Evolutionary conservation across 2,888 invertebrate genomes (phyloP).

Genomic region (Conus canariensis): DNA sequence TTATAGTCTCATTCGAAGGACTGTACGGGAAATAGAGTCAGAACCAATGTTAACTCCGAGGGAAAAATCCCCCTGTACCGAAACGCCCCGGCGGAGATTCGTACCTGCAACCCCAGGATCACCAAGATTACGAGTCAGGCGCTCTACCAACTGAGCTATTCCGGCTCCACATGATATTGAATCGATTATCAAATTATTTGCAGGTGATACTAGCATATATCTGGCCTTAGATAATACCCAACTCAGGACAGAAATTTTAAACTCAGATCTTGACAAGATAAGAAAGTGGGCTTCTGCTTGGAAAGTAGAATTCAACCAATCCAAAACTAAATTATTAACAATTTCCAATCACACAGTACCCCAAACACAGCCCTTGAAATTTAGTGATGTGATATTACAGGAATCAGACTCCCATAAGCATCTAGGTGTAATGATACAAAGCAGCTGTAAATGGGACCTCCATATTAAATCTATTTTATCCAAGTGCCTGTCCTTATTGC

Average conservation of each 20-base stretch:
- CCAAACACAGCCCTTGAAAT: not conserved
- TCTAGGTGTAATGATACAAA: constrained; percentile 2
- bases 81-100: no score
- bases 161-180: not conserved
- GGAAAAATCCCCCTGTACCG: no score
- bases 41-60: no score
- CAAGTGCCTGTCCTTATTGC: not conserved
- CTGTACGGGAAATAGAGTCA: no score
- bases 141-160: no score
- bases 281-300: not conserved
- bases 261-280: not conserved
- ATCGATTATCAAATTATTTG: not conserved
- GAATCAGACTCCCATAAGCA: not conserved
- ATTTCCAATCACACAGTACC: not conserved
- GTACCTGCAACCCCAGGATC: no score
- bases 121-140: no score
- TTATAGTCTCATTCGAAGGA: no score
- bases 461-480: not conserved
- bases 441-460: constrained; percentile 12
- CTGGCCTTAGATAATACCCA: not conserved
- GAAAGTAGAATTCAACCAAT: not conserved
- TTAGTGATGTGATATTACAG: not conserved
- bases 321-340: not conserved
- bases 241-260: not conserved
- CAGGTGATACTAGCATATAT: not conserved